Evolutionary conservation across 2,113 vertebrate species (phyloP).

Genomic region (Synchiropus splendidus): DNA sequence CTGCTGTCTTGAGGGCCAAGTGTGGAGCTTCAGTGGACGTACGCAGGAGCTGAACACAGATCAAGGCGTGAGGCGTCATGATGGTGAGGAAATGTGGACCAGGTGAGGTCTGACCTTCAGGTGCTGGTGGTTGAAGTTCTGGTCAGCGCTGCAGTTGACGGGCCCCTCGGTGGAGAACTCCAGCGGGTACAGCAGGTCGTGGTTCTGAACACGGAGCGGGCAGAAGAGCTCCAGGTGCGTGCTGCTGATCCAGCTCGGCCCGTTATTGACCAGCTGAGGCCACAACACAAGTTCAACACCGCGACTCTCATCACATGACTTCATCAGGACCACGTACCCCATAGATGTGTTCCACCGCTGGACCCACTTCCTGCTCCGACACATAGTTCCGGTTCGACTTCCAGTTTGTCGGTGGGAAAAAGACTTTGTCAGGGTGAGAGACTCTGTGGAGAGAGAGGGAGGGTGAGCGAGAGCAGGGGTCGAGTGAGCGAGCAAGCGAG

Average conservation of each 20-base stretch:
- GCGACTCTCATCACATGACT: not conserved
- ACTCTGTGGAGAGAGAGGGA: slow-evolving; percentile 54
- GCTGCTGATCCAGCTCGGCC: slow-evolving; percentile 77
- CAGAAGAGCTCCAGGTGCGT: slow-evolving; percentile 73
- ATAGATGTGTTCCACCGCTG: slow-evolving; percentile 78
- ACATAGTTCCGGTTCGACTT: slow-evolving; percentile 54
- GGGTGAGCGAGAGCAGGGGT: slow-evolving; percentile 18
- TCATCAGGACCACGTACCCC: slow-evolving; percentile 65
- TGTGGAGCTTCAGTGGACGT: slow-evolving; percentile 54
- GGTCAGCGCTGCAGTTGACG: slow-evolving; percentile 74
- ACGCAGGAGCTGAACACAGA: slow-evolving; percentile 57
- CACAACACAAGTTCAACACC: not conserved
- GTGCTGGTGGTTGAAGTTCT: slow-evolving; percentile 60
- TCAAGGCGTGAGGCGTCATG: not conserved
- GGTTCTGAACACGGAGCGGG: slow-evolving; percentile 62
- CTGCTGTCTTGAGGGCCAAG: slow-evolving; percentile 37
- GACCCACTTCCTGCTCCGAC: slow-evolving; percentile 74
- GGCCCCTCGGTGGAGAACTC: slow-evolving; percentile 63
- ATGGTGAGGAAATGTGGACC: not conserved
- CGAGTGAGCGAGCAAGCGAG: not conserved
- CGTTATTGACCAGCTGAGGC: slow-evolving; percentile 75
- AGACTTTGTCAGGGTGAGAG: slow-evolving; percentile 78
- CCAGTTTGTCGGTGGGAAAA: slow-evolving; percentile 75
- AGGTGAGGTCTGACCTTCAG: slow-evolving; percentile 79
- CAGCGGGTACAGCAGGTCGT: slow-evolving; percentile 72